phyloP scores from a whole-genome alignment of 2,888 invertebrate species.

The Isoperla grammatica region DNA sequence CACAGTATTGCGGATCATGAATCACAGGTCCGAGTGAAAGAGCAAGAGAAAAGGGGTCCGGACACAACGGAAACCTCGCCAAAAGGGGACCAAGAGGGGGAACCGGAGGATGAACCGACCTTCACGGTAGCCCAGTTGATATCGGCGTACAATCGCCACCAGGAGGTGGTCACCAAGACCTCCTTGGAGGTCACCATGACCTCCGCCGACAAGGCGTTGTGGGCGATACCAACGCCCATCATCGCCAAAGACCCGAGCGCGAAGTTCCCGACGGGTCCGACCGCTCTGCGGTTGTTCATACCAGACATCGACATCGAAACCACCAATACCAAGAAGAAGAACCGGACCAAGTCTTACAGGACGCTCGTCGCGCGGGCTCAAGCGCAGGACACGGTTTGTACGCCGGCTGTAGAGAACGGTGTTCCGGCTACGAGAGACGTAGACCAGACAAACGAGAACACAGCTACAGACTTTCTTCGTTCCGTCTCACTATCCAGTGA shows the following conservation, averaged over 20 bases:
- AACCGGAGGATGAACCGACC: conserved; percentile 40
- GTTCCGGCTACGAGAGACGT: not conserved
- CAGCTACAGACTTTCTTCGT: conserved; percentile 23
- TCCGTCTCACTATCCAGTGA: conserved; percentile 34
- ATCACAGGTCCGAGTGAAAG: no score
- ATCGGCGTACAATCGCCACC: conserved; percentile 47
- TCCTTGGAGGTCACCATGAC: conserved; percentile 46
- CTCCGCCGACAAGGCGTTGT: conserved; percentile 29
- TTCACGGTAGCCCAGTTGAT: conserved; percentile 47
- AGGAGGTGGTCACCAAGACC: conserved; percentile 45
- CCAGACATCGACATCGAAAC: conserved; percentile 42
- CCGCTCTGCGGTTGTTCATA: conserved; percentile 45
- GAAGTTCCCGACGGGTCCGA: conserved; percentile 46
- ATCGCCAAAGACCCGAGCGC: conserved; percentile 31
- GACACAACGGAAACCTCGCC: not conserved
- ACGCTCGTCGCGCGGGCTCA: no score
- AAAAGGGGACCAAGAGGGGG: not conserved
- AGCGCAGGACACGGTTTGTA: no score
- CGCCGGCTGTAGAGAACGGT: not conserved
- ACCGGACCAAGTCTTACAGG: conserved; percentile 10
- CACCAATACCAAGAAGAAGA: conserved; percentile 4
- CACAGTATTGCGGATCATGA: no score
- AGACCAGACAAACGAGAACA: not conserved
- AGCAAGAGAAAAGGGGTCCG: no score
- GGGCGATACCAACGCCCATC: conserved; percentile 22